Conservation (phyloP, 2,797 vertebrate species). For the Gorsachius magnificus region DNA sequence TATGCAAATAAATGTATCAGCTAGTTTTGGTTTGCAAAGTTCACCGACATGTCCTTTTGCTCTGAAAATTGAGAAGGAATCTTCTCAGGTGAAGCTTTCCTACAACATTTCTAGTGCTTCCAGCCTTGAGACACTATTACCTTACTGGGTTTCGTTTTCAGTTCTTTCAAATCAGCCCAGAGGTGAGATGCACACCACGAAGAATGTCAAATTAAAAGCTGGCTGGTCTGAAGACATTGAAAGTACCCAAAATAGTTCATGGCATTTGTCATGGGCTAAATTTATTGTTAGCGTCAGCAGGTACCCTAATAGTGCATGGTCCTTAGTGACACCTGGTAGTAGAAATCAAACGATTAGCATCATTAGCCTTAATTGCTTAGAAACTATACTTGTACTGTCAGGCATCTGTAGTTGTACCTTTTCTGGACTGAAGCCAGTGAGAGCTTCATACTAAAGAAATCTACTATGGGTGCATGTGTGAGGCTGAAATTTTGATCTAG, state of each 20-base stretch:
- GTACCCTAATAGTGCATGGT: neutral
- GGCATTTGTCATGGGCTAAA: neutral
- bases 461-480: neutral
- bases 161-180: neutral
- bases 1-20: neutral
- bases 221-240: neutral
- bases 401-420: neutral
- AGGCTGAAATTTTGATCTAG: neutral
- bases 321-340: neutral
- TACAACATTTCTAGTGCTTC: neutral
- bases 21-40: neutral
- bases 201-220: neutral
- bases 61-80: neutral
- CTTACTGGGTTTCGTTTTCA: neutral
- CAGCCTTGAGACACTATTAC: neutral
- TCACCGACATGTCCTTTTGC: neutral
- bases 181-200: accelerated
- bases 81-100: neutral
- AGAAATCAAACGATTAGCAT: neutral
- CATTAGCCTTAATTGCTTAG: neutral
- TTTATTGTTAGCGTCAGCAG: accelerated
- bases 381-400: neutral
- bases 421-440: neutral
- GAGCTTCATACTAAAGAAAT: neutral
- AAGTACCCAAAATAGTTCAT: neutral